Conservation (phyloP, 2,113 vertebrate genomes). For the Vidua chalybeata region DNA sequence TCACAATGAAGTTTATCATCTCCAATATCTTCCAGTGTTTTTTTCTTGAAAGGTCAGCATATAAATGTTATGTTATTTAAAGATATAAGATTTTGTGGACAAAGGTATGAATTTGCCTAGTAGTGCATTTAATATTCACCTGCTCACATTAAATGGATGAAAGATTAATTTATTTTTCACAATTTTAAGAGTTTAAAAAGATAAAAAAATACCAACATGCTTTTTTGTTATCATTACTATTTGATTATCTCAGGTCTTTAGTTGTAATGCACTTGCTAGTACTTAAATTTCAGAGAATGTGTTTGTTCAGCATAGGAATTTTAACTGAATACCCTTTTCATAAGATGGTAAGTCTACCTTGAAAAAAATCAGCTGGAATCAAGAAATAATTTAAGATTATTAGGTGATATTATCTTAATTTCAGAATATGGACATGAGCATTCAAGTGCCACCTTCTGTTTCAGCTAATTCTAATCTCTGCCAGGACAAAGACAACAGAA, state of each 20-base stretch:
- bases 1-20: not conserved
- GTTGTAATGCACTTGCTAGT: not conserved
- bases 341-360: not conserved
- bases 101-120: not conserved
- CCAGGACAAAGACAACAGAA: not conserved
- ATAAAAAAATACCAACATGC: rapidly evolving
- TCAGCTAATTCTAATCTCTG: not conserved
- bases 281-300: not conserved
- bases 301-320: not conserved
- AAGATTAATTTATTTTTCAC: not conserved
- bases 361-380: not conserved
- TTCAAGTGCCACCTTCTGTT: not conserved
- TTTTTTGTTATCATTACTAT: not conserved
- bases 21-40: not conserved
- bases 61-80: not conserved
- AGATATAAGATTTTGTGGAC: not conserved
- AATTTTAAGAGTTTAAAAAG: not conserved
- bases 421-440: not conserved
- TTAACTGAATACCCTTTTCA: not conserved
- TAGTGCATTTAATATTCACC: not conserved
- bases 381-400: not conserved
- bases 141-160: not conserved
- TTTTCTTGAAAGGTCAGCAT: not conserved
- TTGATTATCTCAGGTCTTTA: not conserved
- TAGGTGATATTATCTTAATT: not conserved